Evolutionary conservation across 2,113 vertebrate species (phyloP), one percentile per base, ranked within the genome.

Genomic region (Oxyura jamaicensis): DNA sequence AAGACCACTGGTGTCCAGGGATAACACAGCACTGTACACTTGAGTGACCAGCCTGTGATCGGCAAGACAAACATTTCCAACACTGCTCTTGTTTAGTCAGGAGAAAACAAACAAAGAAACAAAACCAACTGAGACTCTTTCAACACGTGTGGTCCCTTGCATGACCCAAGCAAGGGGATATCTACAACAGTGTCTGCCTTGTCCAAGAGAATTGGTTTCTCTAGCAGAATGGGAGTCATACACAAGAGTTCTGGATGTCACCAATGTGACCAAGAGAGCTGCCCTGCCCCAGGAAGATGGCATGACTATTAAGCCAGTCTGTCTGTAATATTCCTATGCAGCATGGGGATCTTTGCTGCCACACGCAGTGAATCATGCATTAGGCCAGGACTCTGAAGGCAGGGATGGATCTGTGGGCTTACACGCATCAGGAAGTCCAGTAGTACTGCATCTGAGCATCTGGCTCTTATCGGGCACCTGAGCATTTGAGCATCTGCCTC

Each of bases 331-430:
- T 36, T 60, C 41, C 80, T 48, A 6, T 8, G n/a, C 0, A 2
- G 65, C 55, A 46, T 0, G 1, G 80, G 80, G 50, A 86, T 58
- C 29, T 82, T 59, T 77, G 83, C 84, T 83, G 67, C 68, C 77
- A 84, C 84, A 79, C 77, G 74, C 62, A 17, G 86, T 56, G 92
- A 96, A 83, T 66, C 63, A 28, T 59, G 71, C 7, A 4, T 63
- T 82, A 42, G 66, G 73, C 91, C 91, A 93, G 94, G 81, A 69
- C 74, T 95, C 62, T 22, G 67, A 95, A 96, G 86, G 92, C 86
- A 93, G 72, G 95, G 88, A 92, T 96, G 80, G 92, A 96, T 96
- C 94, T 93, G 73, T 94, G 96, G 96, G 91, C n/a, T 96, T 92
- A 94, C 88, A 96, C 44, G 60, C 88, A 90, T 94, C 81, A 96